A percentile compares a stretch with the other conserved stretches of the same genome.
Evolutionary conservation across 2,888 invertebrate genomes (phyloP).

Genomic region (Proisotoma minuta): DNA sequence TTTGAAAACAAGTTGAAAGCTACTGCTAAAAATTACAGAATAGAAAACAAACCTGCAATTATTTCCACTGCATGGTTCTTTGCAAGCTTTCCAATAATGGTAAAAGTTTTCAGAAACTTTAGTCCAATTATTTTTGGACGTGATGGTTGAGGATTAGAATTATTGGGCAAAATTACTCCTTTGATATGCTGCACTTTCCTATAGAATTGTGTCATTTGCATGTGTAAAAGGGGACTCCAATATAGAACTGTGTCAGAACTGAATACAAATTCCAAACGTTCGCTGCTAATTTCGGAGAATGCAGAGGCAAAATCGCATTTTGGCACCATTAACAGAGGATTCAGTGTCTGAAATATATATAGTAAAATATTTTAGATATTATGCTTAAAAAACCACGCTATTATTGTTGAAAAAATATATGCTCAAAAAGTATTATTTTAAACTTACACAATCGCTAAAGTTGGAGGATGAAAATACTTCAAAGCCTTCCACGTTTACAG

Average conservation of each 20-base stretch:
- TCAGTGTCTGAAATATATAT: conserved; percentile 36
- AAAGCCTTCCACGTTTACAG: conserved; percentile 41
- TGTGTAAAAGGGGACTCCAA: conserved; percentile 46
- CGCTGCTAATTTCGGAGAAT: no score
- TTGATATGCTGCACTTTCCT: conserved; percentile 26
- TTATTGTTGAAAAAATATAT: background rate
- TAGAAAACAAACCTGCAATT: conserved; percentile 44
- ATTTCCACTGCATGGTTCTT: conserved; percentile 45
- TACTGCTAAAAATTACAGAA: background rate
- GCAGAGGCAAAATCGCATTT: conserved; percentile 37
- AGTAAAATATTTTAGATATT: background rate
- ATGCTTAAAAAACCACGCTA: background rate
- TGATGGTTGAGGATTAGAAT: background rate
- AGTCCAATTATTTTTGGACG: conserved; percentile 23
- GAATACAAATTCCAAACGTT: conserved; percentile 31
- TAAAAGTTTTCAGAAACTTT: conserved; percentile 42
- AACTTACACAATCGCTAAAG: conserved; percentile 46
- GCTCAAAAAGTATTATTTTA: background rate
- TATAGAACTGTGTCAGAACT: conserved; percentile 40
- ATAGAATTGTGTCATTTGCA: conserved; percentile 42
- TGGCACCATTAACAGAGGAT: conserved; percentile 45
- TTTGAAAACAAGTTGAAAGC: background rate
- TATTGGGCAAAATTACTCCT: background rate
- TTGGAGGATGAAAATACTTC: conserved; percentile 47
- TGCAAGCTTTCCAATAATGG: conserved; percentile 43